Evolutionary conservation across 1,140 invertebrate genomes (phyloP).

Genomic region (Neocloeon triangulifer): DNA sequence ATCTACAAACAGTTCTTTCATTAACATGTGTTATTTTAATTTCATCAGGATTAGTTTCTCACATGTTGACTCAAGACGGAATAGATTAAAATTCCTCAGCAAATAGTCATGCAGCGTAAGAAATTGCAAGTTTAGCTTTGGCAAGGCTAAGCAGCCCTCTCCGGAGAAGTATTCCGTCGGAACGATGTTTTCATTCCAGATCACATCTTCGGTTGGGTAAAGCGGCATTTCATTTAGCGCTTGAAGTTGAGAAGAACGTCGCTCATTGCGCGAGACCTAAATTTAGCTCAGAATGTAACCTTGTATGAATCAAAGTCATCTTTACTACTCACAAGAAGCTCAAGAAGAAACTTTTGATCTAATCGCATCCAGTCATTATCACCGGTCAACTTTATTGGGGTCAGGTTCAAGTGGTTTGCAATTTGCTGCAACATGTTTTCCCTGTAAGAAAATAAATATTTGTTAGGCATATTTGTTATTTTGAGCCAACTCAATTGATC

Average conservation of each 20-base stretch:
- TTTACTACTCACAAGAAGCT: slow-evolving; percentile 45
- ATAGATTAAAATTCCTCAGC: slow-evolving; percentile 91
- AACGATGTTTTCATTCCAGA: slow-evolving; percentile 98
- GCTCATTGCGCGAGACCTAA: slow-evolving; percentile 67
- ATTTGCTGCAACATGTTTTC: slow-evolving; percentile 62
- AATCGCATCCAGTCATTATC: slow-evolving; percentile 47
- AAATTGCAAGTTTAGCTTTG: slow-evolving; percentile 97
- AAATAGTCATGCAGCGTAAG: slow-evolving; percentile 96
- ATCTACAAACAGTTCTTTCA: too few relatives aligned
- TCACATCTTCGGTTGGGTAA: slow-evolving; percentile 93
- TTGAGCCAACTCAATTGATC: not conserved
- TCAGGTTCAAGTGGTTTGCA: slow-evolving; percentile 62
- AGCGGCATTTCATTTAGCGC: slow-evolving; percentile 94
- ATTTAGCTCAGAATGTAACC: slow-evolving; percentile 1
- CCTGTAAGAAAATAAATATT: slow-evolving; percentile 23
- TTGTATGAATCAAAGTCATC: not conserved
- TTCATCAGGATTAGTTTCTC: too few relatives aligned
- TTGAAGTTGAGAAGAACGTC: slow-evolving; percentile 76
- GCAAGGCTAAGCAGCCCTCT: slow-evolving; percentile 83
- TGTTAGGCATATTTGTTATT: not conserved
- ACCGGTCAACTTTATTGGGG: slow-evolving; percentile 47
- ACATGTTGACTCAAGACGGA: slow-evolving; percentile 95
- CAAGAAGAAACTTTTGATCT: slow-evolving; percentile 59
- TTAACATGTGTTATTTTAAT: too few relatives aligned
- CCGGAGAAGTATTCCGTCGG: slow-evolving; percentile 93